Percentiles rank a stretch among this genome's conserved stretches.
These are phyloP conservation scores for Callocephalon fimbriatum DNA, from an alignment of 2,113 vertebrate species.

Conservation along the genomic window DNA sequence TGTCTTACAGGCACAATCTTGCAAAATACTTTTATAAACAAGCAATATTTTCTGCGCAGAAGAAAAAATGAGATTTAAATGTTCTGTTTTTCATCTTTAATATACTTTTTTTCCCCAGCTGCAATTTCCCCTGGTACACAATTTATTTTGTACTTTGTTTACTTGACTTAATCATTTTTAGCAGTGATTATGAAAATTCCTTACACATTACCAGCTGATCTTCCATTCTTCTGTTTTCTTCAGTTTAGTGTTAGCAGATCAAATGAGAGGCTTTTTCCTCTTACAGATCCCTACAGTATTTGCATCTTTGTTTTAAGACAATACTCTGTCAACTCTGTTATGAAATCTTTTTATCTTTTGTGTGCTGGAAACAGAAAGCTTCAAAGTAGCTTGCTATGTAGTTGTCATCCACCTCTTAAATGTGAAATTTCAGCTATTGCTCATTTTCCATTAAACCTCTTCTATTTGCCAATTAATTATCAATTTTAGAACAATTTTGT, in stretches of 20 bases:
- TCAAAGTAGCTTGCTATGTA: neutral
- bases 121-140: neutral
- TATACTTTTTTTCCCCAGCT: neutral
- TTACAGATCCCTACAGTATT: neutral
- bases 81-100: neutral
- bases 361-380: neutral
- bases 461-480: neutral
- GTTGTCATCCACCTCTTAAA: neutral
- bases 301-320: neutral
- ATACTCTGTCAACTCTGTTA: neutral
- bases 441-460: neutral
- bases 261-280: neutral
- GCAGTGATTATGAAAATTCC: neutral
- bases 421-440: neutral
- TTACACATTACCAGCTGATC: neutral
- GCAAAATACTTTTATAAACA: neutral
- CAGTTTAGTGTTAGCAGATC: neutral
- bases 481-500: neutral
- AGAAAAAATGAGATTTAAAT: neutral
- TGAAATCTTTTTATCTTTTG: neutral
- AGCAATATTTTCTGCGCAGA: neutral
- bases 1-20: neutral
- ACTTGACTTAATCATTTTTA: neutral
- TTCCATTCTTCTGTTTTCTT: neutral
- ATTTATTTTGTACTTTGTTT: slow-evolving; percentile 1